Base-by-base conservation (phyloP, 2,113 vertebrate species). In the Microtus ochrogaster region DNA sequence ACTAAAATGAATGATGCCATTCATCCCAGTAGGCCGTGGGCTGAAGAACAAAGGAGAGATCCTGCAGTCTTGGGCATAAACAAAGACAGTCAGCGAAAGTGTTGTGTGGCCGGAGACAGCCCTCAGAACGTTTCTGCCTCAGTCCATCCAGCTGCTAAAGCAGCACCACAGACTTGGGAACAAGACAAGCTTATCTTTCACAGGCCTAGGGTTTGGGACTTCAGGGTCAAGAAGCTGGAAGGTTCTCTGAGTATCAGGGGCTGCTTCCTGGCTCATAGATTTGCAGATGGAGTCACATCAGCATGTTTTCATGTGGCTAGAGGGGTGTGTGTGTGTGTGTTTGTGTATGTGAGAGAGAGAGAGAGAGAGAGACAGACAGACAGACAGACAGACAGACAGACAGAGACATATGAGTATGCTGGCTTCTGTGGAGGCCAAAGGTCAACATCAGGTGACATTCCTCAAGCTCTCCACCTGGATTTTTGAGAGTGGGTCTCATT, bases 51-150 rank as follows among this genome's bases (percentile, higher is more conserved):
- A 4, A 5, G 52, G 33, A 88, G 87, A 52, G 77, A 47, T 19
- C 28, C 55, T 68, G 77, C 36, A 13, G 4, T 13, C n/a, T 39
- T 41, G 58, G 65, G 26, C 41, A 61, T 19, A 26, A 26, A n/a
- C 68, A 89, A 70, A 6, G 36, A 22, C 8, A 5, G 49, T 16
- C 49, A 14, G 52, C 24, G 52, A 19, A 58, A 47, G 72, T 3
- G 0, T 1, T 11, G 16, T 55, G 44, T 22, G 73, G 13, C 65
- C 13, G 0, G 3, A 61, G 22, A 9, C 13, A 33, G 19, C 36
- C 81, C n/a, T 89, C 17, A 21, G 33, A 72, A 36, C 33, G 36
- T 55, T 12, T 28, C 30, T 63, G 66, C 30, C 82, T 49, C 2
- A 16, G 44, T 55, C 61, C 26, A 2, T 7, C 1, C 4, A 74